These are phyloP conservation scores for Eupeodes luniger DNA, from an alignment of 2,888 invertebrate genomes.

Conservation along the genomic window DNA sequence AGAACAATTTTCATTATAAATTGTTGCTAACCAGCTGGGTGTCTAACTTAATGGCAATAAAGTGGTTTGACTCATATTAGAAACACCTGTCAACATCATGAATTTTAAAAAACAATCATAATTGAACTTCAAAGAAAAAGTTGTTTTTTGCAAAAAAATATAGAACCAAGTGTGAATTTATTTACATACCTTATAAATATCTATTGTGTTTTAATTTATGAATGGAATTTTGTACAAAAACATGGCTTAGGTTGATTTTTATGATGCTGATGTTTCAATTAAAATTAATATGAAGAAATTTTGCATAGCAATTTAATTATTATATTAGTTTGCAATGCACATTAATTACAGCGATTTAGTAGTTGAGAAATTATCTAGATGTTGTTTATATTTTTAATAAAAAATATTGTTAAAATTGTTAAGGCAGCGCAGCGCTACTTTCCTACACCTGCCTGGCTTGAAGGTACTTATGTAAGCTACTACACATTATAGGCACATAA, in stretches of 20 bases:
- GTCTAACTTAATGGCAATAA: slow-evolving; percentile 6
- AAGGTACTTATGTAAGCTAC: not conserved
- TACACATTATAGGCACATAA: not conserved
- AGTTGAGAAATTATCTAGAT: slow-evolving; percentile 26
- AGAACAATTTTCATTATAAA: slow-evolving; percentile 20
- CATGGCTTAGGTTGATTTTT: slow-evolving; percentile 38
- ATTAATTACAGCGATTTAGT: slow-evolving; percentile 23
- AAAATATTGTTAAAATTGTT: not conserved
- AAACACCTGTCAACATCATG: slow-evolving; percentile 70
- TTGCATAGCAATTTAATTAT: slow-evolving; percentile 26
- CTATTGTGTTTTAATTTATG: slow-evolving; percentile 41
- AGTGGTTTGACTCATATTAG: slow-evolving; percentile 35
- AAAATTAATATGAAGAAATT: slow-evolving; percentile 30
- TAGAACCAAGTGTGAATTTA: not conserved
- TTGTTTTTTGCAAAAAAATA: slow-evolving; percentile 21
- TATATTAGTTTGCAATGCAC: slow-evolving; percentile 4
- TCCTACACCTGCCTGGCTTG: not conserved
- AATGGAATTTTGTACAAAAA: slow-evolving; percentile 59
- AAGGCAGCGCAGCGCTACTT: not conserved
- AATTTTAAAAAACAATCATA: slow-evolving; percentile 59
- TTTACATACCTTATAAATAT: slow-evolving; percentile 12
- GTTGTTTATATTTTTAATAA: slow-evolving; percentile 17
- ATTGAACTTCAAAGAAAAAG: slow-evolving; percentile 33
- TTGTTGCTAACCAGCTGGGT: slow-evolving; percentile 13
- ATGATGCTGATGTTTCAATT: slow-evolving; percentile 46